Conservation (phyloP, 2,113 vertebrate species). For the Acanthochromis polyacanthus region DNA sequence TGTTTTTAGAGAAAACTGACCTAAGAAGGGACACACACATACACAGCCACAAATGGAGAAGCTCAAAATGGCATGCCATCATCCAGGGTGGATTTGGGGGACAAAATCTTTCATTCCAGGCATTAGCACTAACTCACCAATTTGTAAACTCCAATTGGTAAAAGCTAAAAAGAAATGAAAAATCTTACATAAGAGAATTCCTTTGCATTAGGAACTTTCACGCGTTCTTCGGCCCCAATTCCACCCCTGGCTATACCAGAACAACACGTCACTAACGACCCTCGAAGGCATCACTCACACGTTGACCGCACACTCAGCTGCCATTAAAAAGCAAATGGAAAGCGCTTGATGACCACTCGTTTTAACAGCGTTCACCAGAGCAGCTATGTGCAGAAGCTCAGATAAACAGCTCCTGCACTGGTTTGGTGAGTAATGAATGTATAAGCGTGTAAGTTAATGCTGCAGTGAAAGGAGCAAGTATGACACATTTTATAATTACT, state of each 20-base stretch:
- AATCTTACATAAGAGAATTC: neutral
- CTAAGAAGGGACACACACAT: conserved; percentile 79
- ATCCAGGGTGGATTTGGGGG: conserved; percentile 73
- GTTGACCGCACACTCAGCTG: conserved; percentile 39
- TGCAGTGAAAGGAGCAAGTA: conserved; percentile 2
- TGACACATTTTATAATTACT: conserved; percentile 2
- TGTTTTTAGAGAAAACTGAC: conserved; percentile 82
- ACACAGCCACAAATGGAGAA: conserved; percentile 79
- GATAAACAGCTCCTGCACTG: neutral
- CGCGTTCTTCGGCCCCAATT: conserved; percentile 56
- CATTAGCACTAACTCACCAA: conserved; percentile 47
- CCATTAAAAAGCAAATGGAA: conserved; percentile 57
- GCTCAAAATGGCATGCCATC: conserved; percentile 74
- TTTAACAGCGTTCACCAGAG: conserved; percentile 28
- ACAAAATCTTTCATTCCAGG: conserved; percentile 24
- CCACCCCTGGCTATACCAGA: conserved; percentile 61
- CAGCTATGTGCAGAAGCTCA: conserved; percentile 11
- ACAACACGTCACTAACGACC: conserved; percentile 60
- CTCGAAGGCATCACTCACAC: conserved; percentile 51
- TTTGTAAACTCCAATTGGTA: conserved; percentile 62
- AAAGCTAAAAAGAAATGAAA: conserved; percentile 48
- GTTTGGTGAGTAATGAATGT: conserved; percentile 19
- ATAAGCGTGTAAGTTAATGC: conserved; percentile 2
- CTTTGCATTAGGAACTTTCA: conserved; percentile 14
- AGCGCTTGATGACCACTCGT: conserved; percentile 72